Percentiles rank a stretch among this genome's conserved stretches.
These are phyloP conservation scores for Neoascia interrupta DNA, from an alignment of 2,888 invertebrate species.

Conservation along the genomic window DNA sequence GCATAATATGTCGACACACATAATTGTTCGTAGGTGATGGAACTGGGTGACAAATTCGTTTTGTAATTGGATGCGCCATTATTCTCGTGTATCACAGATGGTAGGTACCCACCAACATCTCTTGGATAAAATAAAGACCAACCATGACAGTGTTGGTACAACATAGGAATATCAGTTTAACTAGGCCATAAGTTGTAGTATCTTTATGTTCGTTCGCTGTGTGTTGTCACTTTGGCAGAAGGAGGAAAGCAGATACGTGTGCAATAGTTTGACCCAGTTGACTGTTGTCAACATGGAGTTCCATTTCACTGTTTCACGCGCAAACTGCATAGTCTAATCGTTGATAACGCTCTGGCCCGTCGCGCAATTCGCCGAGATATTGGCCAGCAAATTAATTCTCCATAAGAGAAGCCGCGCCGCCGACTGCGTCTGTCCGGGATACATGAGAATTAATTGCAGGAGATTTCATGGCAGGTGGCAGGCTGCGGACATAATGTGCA, in stretches of 20 bases:
- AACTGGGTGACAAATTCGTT: slow-evolving; percentile 57
- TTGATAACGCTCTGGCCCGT: slow-evolving; percentile 38
- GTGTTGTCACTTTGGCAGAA: slow-evolving; percentile 40
- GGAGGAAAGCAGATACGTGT: slow-evolving; percentile 27
- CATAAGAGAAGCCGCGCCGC: neutral
- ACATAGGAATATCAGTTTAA: slow-evolving; percentile 60
- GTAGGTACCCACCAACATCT: slow-evolving; percentile 8
- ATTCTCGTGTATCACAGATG: slow-evolving; percentile 38
- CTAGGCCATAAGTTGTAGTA: slow-evolving; percentile 61
- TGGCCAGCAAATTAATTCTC: slow-evolving; percentile 39
- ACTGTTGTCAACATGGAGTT: slow-evolving; percentile 56
- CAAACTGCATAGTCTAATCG: slow-evolving; percentile 45
- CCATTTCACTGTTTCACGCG: slow-evolving; percentile 55
- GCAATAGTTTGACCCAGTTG: slow-evolving; percentile 63
- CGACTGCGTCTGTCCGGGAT: neutral
- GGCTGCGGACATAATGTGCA: slow-evolving; percentile 48
- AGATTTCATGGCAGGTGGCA: slow-evolving; percentile 55
- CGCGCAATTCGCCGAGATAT: slow-evolving; percentile 28
- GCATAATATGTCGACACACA: neutral
- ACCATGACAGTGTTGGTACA: slow-evolving; percentile 10
- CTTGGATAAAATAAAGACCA: slow-evolving; percentile 17
- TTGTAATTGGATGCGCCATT: slow-evolving; percentile 48
- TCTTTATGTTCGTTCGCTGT: slow-evolving; percentile 50
- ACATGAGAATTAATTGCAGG: slow-evolving; percentile 57
- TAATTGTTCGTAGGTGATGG: slow-evolving; percentile 9